phyloP scores from a whole-genome alignment of 2,113 vertebrate species.

The Thymallus thymallus region DNA sequence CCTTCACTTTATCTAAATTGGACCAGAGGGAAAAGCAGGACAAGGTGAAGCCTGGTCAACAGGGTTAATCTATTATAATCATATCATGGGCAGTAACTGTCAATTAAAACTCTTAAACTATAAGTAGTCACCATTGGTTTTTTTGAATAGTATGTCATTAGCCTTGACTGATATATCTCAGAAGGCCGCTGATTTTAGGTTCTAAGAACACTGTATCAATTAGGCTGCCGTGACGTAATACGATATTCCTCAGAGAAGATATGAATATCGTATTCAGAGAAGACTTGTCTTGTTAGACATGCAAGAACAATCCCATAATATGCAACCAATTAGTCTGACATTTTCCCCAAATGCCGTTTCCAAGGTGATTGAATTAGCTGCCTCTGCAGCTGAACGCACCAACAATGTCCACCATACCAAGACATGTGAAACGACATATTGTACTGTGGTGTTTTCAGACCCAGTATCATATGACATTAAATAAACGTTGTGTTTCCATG shows the following conservation, averaged over 20 bases:
- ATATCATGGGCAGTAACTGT: constrained; percentile 32
- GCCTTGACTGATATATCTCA: background rate
- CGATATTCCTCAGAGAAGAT: constrained; percentile 18
- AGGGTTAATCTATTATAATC: constrained; percentile 57
- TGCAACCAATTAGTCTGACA: too few species aligned
- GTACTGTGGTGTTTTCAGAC: too few species aligned
- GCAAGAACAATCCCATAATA: constrained; percentile 7
- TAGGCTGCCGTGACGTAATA: constrained; percentile 40
- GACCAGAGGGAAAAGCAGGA: constrained; percentile 59
- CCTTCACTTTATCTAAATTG: constrained; percentile 55
- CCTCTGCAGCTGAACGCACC: too few species aligned
- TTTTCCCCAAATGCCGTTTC: too few species aligned
- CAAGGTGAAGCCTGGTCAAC: constrained; percentile 59
- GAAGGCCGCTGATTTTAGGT: constrained; percentile 29
- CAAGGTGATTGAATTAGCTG: too few species aligned
- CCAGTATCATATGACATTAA: too few species aligned
- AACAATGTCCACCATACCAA: too few species aligned
- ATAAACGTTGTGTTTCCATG: too few species aligned
- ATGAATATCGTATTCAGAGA: constrained; percentile 34
- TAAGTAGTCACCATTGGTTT: constrained; percentile 24
- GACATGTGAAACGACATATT: too few species aligned
- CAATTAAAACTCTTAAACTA: constrained; percentile 48
- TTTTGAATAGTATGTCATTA: constrained; percentile 19
- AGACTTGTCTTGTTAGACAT: constrained; percentile 7
- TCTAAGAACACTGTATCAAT: constrained; percentile 52